Percentiles rank a stretch among this genome's conserved stretches.
These are phyloP conservation scores for Pempheris klunzingeri DNA, from an alignment of 2,797 vertebrate species.

Conservation along the genomic window DNA sequence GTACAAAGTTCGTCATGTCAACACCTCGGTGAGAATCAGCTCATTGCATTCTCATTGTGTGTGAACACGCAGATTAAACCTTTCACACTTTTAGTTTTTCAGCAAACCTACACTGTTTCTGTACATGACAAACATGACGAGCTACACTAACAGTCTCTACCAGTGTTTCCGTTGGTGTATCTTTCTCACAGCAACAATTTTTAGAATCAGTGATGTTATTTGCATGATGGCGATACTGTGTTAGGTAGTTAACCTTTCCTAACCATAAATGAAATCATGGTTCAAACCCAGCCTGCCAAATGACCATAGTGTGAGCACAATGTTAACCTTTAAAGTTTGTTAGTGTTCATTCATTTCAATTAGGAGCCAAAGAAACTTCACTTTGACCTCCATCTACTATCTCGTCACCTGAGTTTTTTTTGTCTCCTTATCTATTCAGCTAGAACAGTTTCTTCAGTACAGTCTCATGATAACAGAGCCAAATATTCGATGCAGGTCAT, in stretches of 20 bases:
- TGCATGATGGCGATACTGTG: not conserved
- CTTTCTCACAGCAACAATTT: not conserved
- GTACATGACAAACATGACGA: too few species aligned
- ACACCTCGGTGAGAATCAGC: too few species aligned
- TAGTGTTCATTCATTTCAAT: not conserved
- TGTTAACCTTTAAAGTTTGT: not conserved
- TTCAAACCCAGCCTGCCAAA: not conserved
- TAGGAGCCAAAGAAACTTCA: not conserved
- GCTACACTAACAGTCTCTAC: too few species aligned
- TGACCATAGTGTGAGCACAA: not conserved
- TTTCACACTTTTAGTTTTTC: not conserved
- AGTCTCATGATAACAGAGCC: too few species aligned
- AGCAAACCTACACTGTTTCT: not conserved
- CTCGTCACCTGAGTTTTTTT: not conserved
- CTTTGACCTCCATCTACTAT: too few species aligned
- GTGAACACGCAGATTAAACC: not conserved
- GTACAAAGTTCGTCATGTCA: too few species aligned
- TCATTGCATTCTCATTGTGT: not conserved
- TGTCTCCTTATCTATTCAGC: too few species aligned
- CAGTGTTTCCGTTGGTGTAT: not conserved
- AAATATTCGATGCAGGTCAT: too few species aligned
- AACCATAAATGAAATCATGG: not conserved
- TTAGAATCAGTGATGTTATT: not conserved
- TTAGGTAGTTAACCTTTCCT: not conserved
- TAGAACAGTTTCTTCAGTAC: not conserved